Percentiles rank a stretch among this genome's conserved stretches.
phyloP scores from a whole-genome alignment of 2,888 invertebrate genomes.

The Pristionchus maxplancki region DNA sequence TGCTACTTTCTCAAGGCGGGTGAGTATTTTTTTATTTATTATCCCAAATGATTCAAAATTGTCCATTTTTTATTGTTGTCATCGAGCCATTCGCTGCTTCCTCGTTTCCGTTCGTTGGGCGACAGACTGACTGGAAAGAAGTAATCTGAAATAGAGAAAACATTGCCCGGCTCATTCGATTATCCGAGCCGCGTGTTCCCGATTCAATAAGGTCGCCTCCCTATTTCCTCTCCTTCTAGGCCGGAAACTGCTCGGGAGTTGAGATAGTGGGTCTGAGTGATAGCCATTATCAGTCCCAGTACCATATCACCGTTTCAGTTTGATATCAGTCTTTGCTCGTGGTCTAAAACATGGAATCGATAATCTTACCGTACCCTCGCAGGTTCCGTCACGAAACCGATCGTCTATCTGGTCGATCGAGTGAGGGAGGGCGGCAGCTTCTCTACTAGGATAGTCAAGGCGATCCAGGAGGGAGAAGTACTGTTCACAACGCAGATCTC shows the following conservation, averaged over 20 bases:
- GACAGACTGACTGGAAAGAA: too few relatives aligned
- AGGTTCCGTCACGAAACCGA: conserved; percentile 69
- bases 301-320: too few relatives aligned
- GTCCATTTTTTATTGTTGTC: not conserved
- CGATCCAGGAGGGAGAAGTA: conserved; percentile 77
- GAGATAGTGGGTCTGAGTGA: not conserved
- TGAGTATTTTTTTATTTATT: conserved; percentile 55
- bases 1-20: conserved; percentile 78
- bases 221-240: not conserved
- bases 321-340: too few relatives aligned
- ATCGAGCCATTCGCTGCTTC: too few relatives aligned
- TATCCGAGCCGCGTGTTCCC: not conserved
- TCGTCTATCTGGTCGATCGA: conserved; percentile 78
- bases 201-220: not conserved
- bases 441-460: conserved; percentile 77
- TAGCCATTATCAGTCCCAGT: too few relatives aligned
- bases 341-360: too few relatives aligned
- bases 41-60: not conserved
- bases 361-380: not conserved
- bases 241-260: not conserved
- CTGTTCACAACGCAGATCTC: conserved; percentile 72
- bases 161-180: not conserved
- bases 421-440: conserved; percentile 78
- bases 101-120: not conserved
- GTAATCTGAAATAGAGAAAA: too few relatives aligned